Evolutionary conservation across 2,888 invertebrate species (phyloP).

Genomic region (Linnaemya tessellans): DNA sequence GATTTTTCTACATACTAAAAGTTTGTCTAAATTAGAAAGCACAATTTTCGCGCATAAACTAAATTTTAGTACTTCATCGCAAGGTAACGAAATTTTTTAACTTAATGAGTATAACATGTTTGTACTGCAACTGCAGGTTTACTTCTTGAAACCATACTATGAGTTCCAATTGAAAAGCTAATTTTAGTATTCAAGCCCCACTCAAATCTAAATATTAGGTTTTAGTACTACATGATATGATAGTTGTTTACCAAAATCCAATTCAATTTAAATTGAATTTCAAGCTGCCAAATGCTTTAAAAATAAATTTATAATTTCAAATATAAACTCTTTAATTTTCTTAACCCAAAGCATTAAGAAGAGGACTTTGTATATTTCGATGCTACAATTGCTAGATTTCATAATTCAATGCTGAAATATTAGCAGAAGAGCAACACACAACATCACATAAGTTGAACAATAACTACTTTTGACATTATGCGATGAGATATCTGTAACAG

Average conservation of each 20-base stretch:
- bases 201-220: neutral
- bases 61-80: too few relatives aligned
- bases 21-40: too few relatives aligned
- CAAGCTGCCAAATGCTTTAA: neutral
- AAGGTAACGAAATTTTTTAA: too few relatives aligned
- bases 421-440: neutral
- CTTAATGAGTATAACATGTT: too few relatives aligned
- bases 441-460: conserved; percentile 36
- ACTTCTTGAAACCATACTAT: neutral
- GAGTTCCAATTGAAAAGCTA: neutral
- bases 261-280: neutral
- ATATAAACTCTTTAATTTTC: too few relatives aligned
- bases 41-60: too few relatives aligned
- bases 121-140: too few relatives aligned
- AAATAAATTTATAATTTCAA: neutral
- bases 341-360: too few relatives aligned
- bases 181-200: neutral
- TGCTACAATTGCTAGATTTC: too few relatives aligned
- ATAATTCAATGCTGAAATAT: neutral
- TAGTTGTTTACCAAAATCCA: neutral
- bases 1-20: too few relatives aligned
- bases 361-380: too few relatives aligned
- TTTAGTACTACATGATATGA: neutral
- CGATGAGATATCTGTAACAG: conserved; percentile 36
- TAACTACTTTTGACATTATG: conserved; percentile 57